Conservation (phyloP, 2,797 vertebrate species). For the Squalus acanthias region DNA sequence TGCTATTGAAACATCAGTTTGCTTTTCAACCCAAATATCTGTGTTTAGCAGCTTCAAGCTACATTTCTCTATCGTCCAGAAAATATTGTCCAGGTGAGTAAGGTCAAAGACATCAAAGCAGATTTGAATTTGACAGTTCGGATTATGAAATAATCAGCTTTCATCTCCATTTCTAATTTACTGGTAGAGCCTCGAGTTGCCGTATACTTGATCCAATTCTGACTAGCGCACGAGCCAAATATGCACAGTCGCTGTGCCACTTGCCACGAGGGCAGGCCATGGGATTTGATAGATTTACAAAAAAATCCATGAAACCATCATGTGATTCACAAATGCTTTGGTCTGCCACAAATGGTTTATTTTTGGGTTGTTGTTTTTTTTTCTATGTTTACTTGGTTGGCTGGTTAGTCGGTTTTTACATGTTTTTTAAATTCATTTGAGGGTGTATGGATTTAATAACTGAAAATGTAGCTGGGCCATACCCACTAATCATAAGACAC, state of each 20-base stretch:
- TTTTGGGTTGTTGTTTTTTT: background rate
- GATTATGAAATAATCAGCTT: background rate
- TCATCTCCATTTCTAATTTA: background rate
- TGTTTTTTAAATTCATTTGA: background rate
- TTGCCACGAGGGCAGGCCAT: background rate
- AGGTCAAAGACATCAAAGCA: background rate
- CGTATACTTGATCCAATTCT: background rate
- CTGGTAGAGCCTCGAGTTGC: background rate
- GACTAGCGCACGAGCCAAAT: background rate
- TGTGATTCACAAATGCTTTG: background rate
- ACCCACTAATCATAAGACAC: background rate
- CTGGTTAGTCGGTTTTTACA: background rate
- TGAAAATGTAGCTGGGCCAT: background rate
- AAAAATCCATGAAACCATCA: background rate
- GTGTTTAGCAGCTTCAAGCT: background rate
- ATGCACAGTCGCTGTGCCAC: background rate
- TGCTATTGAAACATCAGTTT: background rate
- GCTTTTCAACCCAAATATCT: background rate
- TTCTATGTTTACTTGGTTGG: background rate
- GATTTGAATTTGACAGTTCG: background rate
- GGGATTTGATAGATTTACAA: background rate
- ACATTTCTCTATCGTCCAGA: background rate
- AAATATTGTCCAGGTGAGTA: background rate
- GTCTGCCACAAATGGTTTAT: background rate
- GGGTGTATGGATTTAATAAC: background rate